Evolutionary conservation across 2,888 invertebrate genomes (phyloP).

Genomic region (Heteropelma amictum): DNA sequence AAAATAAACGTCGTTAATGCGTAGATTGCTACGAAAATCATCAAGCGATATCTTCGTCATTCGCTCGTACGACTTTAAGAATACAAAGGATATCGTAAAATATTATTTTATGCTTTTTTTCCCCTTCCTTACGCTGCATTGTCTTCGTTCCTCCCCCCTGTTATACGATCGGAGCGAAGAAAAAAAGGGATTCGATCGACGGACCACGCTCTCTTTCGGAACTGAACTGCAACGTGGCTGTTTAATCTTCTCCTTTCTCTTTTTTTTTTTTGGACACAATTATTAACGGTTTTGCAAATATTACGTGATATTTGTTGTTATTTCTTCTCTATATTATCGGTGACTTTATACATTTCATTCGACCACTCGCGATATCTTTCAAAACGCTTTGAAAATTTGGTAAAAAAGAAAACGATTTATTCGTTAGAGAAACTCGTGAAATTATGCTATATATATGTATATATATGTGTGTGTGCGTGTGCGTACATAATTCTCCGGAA

Average conservation of each 20-base stretch:
- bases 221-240: slow-evolving; percentile 31
- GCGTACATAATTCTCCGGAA: too few relatives aligned
- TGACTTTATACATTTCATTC: slow-evolving; percentile 59
- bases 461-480: slow-evolving; percentile 7
- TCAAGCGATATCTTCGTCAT: slow-evolving; percentile 44
- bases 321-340: slow-evolving; percentile 51
- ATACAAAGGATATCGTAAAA: slow-evolving; percentile 52
- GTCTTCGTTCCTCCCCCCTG: slow-evolving; percentile 33
- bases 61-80: slow-evolving; percentile 38
- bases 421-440: slow-evolving; percentile 23
- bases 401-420: not conserved
- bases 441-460: slow-evolving; percentile 20
- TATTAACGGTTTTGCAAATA: slow-evolving; percentile 41
- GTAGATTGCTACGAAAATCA: slow-evolving; percentile 38
- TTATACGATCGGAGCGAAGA: slow-evolving; percentile 34
- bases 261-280: too few relatives aligned
- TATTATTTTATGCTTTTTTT: slow-evolving; percentile 40
- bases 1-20: slow-evolving; percentile 22
- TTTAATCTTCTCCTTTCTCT: slow-evolving; percentile 25
- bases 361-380: slow-evolving; percentile 18
- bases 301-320: slow-evolving; percentile 44
- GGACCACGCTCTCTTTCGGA: slow-evolving; percentile 11
- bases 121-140: not conserved
- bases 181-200: slow-evolving; percentile 28
- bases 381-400: slow-evolving; percentile 28